These are phyloP conservation scores for Centrocercus urophasianus DNA, from an alignment of 2,113 vertebrate genomes.

Conservation along the genomic window DNA sequence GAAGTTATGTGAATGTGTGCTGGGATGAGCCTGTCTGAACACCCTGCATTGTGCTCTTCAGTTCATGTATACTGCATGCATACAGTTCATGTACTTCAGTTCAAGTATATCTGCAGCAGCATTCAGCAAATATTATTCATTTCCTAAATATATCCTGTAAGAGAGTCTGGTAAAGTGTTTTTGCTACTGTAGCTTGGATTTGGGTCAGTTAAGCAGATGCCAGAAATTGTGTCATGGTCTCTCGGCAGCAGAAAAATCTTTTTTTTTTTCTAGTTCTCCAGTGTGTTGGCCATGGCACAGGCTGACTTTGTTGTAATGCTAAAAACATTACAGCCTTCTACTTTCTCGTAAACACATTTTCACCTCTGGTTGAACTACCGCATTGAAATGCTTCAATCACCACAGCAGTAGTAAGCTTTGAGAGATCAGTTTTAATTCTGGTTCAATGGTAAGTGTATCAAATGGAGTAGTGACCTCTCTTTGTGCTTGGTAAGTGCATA, in stretches of 20 bases:
- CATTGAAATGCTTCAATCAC: not conserved
- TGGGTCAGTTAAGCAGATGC: not conserved
- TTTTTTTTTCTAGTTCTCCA: not conserved
- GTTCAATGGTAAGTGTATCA: not conserved
- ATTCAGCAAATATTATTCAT: slow-evolving; percentile 4
- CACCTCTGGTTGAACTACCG: not conserved
- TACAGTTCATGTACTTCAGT: too few species aligned
- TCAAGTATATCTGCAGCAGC: not conserved
- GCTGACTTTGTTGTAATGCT: slow-evolving; percentile 29
- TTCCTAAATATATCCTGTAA: slow-evolving; percentile 41
- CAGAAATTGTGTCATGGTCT: slow-evolving; percentile 60
- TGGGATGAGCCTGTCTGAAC: not conserved
- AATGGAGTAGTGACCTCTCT: slow-evolving; percentile 1
- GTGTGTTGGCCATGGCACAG: not conserved
- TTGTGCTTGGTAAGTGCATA: not conserved
- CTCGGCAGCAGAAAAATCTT: not conserved
- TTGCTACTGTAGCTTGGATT: slow-evolving; percentile 57
- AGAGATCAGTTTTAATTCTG: not conserved
- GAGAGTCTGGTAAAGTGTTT: slow-evolving; percentile 35
- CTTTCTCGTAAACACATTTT: slow-evolving; percentile 39
- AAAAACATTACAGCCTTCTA: slow-evolving; percentile 16
- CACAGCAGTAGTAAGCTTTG: not conserved
- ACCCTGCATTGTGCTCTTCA: not conserved
- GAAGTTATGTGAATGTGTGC: not conserved
- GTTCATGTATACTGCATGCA: not conserved